Evolutionary conservation across 2,113 vertebrate genomes (phyloP).

Genomic region (Antechinus flavipes): DNA sequence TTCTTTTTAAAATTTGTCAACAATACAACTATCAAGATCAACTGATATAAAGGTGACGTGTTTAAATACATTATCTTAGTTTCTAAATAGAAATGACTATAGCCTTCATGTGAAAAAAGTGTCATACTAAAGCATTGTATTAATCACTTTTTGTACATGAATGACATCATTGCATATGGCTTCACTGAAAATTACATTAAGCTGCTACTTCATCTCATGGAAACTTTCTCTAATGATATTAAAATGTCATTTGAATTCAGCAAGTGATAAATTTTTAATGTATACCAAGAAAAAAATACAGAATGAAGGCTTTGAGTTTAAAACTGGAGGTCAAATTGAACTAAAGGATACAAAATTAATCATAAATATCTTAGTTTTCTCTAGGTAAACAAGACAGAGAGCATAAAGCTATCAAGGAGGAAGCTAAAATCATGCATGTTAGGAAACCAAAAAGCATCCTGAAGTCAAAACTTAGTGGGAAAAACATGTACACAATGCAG

Average conservation of each 20-base stretch:
- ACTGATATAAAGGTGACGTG: background rate
- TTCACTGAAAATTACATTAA: background rate
- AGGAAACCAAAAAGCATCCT: background rate
- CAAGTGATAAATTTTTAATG: background rate
- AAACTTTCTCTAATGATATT: background rate
- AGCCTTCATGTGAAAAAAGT: background rate
- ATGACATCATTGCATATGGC: background rate
- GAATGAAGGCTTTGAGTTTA: background rate
- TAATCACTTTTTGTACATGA: background rate
- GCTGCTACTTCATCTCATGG: background rate
- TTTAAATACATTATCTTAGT: background rate
- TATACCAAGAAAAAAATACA: background rate
- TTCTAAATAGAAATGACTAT: background rate
- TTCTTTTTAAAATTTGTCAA: background rate
- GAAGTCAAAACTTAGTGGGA: background rate
- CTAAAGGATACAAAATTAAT: background rate
- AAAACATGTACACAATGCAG: background rate
- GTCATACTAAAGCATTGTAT: background rate
- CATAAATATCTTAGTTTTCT: background rate
- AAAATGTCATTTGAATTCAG: background rate
- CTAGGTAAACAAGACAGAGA: background rate
- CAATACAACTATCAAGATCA: background rate
- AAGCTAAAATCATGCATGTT: background rate
- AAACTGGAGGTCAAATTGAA: background rate
- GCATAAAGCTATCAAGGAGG: background rate